Conservation (phyloP, 23 tunicate species). For the Diplosoma virens region DNA sequence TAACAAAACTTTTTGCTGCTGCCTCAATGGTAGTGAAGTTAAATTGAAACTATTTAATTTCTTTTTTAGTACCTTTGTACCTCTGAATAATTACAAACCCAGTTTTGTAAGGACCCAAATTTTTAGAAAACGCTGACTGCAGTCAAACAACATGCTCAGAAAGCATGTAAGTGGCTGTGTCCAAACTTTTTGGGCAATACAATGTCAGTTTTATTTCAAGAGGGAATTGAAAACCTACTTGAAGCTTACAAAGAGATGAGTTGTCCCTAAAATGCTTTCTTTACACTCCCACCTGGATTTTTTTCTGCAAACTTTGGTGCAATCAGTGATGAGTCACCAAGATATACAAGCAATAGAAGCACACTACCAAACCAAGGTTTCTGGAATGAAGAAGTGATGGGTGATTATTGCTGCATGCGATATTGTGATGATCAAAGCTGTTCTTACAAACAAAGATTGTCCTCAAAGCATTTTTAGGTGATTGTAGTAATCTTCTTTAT, state of each 20-base stretch:
- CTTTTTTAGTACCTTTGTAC: no score
- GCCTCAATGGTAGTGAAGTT: no score
- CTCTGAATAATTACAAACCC: no score
- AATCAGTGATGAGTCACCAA: neutral
- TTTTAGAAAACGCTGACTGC: neutral
- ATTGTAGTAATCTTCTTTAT: conserved; percentile 4
- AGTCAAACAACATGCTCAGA: neutral
- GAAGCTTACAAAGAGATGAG: neutral
- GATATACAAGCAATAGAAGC: neutral
- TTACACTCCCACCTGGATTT: conserved; percentile 13
- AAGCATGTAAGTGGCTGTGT: neutral
- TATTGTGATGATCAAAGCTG: conserved; percentile 7
- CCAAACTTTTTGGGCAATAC: neutral
- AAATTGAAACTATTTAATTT: no score
- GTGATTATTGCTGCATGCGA: conserved; percentile 25
- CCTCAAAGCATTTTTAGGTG: conserved; percentile 11
- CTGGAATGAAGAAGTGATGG: conserved; percentile 22
- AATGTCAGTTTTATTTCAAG: neutral
- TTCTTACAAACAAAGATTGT: conserved; percentile 7
- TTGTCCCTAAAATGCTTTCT: neutral
- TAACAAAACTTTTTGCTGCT: no score
- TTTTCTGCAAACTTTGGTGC: conserved; percentile 26
- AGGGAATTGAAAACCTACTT: neutral
- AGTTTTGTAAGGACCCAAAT: neutral
- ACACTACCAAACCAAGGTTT: conserved; percentile 17